phyloP scores from a whole-genome alignment of 2,888 invertebrate species.

The Cerastis leucographa region DNA sequence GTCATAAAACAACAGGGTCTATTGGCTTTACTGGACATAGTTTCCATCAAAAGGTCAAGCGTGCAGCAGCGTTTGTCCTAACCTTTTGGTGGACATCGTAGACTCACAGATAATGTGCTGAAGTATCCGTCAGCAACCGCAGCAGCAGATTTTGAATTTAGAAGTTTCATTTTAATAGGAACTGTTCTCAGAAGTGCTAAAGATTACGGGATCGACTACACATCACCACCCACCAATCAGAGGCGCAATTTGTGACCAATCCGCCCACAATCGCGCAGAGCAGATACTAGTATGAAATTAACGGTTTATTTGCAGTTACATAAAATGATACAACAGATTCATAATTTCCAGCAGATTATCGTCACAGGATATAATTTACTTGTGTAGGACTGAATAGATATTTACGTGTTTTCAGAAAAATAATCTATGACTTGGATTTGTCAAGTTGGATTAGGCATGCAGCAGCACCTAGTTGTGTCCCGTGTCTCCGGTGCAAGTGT shows the following conservation, averaged over 20 bases:
- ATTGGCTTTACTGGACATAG: neutral
- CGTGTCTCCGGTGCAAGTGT: too few relatives aligned
- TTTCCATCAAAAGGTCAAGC: neutral
- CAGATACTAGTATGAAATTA: slow-evolving; percentile 28
- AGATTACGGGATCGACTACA: neutral
- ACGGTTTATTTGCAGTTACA: slow-evolving; percentile 1
- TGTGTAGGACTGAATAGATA: neutral
- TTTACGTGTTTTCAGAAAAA: neutral
- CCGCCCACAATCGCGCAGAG: slow-evolving; percentile 14
- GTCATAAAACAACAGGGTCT: neutral
- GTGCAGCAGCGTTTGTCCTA: too few relatives aligned
- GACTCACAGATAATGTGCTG: neutral
- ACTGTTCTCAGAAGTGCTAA: neutral
- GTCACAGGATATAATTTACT: neutral
- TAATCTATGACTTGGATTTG: neutral
- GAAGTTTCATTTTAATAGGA: neutral
- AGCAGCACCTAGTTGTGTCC: neutral
- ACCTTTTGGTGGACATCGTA: too few relatives aligned
- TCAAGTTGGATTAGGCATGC: neutral
- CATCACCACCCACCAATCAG: neutral
- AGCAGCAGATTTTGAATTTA: neutral
- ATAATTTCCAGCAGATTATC: neutral
- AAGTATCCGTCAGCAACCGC: neutral
- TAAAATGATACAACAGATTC: too few relatives aligned
- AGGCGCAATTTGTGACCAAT: neutral